Conservation (phyloP, 1,140 invertebrate species). For the Microplitis mediator region DNA sequence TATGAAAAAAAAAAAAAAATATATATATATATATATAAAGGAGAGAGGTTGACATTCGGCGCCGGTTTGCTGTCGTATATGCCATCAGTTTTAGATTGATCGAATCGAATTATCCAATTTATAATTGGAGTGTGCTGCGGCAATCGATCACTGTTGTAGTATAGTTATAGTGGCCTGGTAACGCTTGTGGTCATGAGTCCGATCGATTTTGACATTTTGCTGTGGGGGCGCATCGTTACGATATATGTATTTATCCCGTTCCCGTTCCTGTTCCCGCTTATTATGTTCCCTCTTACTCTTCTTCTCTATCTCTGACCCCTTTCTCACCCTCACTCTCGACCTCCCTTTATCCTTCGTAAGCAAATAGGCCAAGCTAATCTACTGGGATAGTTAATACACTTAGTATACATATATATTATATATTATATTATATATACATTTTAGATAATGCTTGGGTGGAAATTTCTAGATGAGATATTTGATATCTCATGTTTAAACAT, state of each 20-base stretch:
- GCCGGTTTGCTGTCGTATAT: not conserved
- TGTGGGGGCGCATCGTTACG: not conserved
- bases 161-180: not conserved
- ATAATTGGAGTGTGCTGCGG: slow-evolving; percentile 11
- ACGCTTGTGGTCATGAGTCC: not conserved
- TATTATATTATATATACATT: not conserved
- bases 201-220: slow-evolving; percentile 11
- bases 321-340: not conserved
- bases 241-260: not conserved
- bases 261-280: too few relatives aligned
- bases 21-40: not conserved
- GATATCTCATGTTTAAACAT: too few relatives aligned
- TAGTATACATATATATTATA: too few relatives aligned
- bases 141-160: slow-evolving; percentile 5
- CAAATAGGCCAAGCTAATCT: slow-evolving; percentile 9
- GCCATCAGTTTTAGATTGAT: not conserved
- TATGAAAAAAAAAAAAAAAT: not conserved
- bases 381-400: not conserved
- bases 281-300: not conserved
- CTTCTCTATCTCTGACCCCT: too few relatives aligned
- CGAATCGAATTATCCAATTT: slow-evolving; percentile 21
- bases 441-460: not conserved
- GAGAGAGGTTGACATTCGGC: not conserved
- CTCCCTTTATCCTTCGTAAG: not conserved
- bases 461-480: not conserved